Evolutionary conservation across 2,888 invertebrate species (phyloP), one percentile per base, ranked within the genome.

Genomic region (Patella pellucida): DNA sequence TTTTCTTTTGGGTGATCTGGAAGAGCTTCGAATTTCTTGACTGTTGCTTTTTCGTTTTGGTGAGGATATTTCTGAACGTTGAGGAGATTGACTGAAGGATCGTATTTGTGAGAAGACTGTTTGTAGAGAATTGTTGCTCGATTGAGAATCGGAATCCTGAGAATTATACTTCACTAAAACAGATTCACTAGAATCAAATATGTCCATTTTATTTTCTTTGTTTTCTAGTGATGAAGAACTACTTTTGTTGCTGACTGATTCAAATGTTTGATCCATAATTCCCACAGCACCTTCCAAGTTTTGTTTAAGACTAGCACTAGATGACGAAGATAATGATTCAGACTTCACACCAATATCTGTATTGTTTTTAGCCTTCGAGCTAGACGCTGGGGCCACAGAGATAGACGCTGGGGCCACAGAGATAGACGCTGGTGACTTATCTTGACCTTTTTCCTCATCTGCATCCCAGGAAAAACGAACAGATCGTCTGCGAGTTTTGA

Each of bases 1-100:
- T 72, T 77, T 74, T 52, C 68, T 79, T 19, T 73, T 73, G 41
- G 80, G 80, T 5, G 83, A 83, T 73, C 83, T 81, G 15, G 31
- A n/a, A 19, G 79, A 54, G n/a, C 72, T 67, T 52, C 11, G 14
- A 4, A 31, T 27, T 27, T 78, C 78, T 74, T 78, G 78, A 56
- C 78, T 78, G 0, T 41, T 72, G 9, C 73, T 27, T 69, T 72
- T 78, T 78, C 76, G 70, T 76, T 72, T 52, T 56, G 52, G 83
- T 73, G 19, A 51, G 52, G 31, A 50, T 27, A 41, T 78, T 78
- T 56, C 78, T 73, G n/a, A 75, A 62, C 50, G 67, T 67, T 69
- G 69, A 15, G 73, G 54, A 50, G 71, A 71, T 51, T 72, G 72
- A 52, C 71, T 75, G n/a, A 76, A 50, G 5, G 74, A 73, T 56